phyloP scores from a whole-genome alignment of 2,113 vertebrate genomes.

The Pollimyrus isidori region DNA sequence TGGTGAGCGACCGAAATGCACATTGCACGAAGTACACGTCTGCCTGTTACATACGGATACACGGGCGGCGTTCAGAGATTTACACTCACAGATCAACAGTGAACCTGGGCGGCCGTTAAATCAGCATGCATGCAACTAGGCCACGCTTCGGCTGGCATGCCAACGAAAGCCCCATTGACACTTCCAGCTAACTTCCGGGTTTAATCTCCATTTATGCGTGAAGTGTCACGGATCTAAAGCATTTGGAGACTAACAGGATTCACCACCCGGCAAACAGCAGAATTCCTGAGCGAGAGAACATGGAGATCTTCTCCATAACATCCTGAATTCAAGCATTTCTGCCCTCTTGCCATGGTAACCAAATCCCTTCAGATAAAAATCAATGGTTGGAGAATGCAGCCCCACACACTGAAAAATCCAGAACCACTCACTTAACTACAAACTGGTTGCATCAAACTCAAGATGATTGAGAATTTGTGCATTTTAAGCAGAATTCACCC shows the following conservation, averaged over 20 bases:
- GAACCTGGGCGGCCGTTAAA: background rate
- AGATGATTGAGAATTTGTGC: background rate
- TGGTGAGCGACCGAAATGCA: background rate
- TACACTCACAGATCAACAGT: background rate
- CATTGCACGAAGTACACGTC: background rate
- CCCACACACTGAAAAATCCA: background rate
- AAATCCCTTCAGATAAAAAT: constrained; percentile 11
- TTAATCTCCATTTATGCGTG: constrained; percentile 3
- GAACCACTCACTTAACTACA: background rate
- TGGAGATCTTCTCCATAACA: background rate
- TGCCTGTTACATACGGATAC: background rate
- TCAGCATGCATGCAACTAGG: background rate
- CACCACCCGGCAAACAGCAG: constrained; percentile 34
- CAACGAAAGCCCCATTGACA: background rate
- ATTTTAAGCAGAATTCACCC: background rate
- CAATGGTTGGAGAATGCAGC: constrained; percentile 22
- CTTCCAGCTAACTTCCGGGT: background rate
- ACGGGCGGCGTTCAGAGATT: background rate
- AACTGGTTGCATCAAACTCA: background rate
- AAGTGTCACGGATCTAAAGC: constrained; percentile 28
- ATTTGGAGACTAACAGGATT: constrained; percentile 38
- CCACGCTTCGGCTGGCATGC: background rate
- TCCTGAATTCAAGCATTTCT: constrained; percentile 11
- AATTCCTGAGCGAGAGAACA: constrained; percentile 11
- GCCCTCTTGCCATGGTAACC: constrained; percentile 19